Evolutionary conservation across 1,140 invertebrate species (phyloP), one percentile per base, ranked within the genome.

Genomic region (Heliconius hewitsoni): DNA sequence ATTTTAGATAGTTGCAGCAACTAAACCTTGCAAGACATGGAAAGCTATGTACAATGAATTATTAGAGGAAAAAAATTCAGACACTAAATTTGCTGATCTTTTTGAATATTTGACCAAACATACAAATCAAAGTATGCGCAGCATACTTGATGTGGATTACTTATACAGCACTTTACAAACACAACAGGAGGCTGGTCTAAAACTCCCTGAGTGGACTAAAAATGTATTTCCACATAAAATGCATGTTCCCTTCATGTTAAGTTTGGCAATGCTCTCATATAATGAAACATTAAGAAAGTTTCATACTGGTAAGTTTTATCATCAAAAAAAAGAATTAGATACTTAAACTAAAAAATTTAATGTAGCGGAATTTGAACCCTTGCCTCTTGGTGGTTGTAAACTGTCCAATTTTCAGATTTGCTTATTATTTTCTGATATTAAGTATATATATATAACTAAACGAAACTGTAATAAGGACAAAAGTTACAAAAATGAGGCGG

Each of bases 161-260:
- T 90, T 98, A 6, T 98, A 97, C 81, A 97, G 96, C 82, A 97
- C 96, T 1, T 89, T 98, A 3, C 95, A 96, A 89, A 96, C 97
- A 37, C 96, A 98, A 92, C 95, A 95, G 84, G 94, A 96, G 23
- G 95, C 96, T 30, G 96, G 96, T 27, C 89, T 98, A 23, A 94
- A 95, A 37, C 86, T 98, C 23, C 97, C 97, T 0, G 93, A 96
- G 71, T 97, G 97, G 97, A 96, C 97, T 1, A 95, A 95, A 84
- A 94, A 96, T 81, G 96, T 96, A 50, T 97, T 96, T 87, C 96
- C 97, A 30, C 93, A 95, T 57, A 95, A 96, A 89, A 96, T 98
- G 95, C 93, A 95, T 76, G 86, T 95, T 42, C 93, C 97, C 1
- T 96, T 96, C 4, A 96, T 96, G 84, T 90, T 95, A 4, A 97